Evolutionary conservation across 1,140 invertebrate genomes (phyloP).

Genomic region (Bathynomus jamesi): DNA sequence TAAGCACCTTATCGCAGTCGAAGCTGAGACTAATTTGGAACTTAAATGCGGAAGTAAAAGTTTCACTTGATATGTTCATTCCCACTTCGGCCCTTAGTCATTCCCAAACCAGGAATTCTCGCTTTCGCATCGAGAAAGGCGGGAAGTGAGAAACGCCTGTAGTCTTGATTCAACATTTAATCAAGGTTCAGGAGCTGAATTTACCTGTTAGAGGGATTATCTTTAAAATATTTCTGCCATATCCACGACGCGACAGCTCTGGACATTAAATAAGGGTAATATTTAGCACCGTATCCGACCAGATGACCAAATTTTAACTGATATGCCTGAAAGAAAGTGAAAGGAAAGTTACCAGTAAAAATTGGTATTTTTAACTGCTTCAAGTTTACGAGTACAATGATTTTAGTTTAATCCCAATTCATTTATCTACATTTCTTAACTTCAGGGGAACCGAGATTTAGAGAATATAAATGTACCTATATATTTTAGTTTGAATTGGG

Average conservation of each 20-base stretch:
- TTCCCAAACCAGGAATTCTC: too few species aligned
- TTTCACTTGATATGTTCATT: too few species aligned
- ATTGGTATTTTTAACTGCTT: not conserved
- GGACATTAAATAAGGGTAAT: conserved; percentile 95
- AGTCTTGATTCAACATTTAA: too few species aligned
- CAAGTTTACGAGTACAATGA: not conserved
- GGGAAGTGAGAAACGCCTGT: too few species aligned
- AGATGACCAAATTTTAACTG: conserved; percentile 93
- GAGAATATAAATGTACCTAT: conserved; percentile 8
- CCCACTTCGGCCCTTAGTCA: too few species aligned
- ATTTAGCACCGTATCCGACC: conserved; percentile 95
- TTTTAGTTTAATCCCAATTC: not conserved
- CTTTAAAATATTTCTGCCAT: conserved; percentile 80
- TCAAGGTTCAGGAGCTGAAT: too few species aligned
- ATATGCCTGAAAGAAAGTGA: conserved; percentile 57
- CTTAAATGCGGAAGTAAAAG: too few species aligned
- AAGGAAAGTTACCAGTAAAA: conserved; percentile 10
- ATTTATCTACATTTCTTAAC: not conserved
- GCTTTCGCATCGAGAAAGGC: too few species aligned
- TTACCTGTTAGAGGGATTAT: conserved; percentile 63
- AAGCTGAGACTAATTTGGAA: too few species aligned
- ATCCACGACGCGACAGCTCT: conserved; percentile 85
- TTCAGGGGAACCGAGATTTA: not conserved
- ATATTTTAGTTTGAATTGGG: not conserved
- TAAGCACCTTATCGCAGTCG: too few species aligned